phyloP scores from a whole-genome alignment of 1,140 invertebrate species.

The Bombus soroeensis region DNA sequence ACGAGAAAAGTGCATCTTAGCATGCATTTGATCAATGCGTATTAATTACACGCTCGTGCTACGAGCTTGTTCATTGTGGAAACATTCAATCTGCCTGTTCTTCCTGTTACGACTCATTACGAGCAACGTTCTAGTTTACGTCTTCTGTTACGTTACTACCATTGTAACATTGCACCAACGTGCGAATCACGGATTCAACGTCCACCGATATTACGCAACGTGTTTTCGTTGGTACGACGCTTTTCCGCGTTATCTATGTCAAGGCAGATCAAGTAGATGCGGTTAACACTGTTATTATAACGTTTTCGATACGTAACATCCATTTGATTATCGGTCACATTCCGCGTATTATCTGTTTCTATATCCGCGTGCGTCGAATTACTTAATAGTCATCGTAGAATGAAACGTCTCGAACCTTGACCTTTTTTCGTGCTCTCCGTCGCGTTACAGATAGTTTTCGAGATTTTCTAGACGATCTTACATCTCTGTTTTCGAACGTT shows the following conservation, averaged over 20 bases:
- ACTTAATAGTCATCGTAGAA: neutral
- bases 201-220: neutral
- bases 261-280: neutral
- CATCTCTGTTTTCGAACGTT: neutral
- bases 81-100: slow-evolving; percentile 3
- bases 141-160: neutral
- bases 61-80: neutral
- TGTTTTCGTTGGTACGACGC: neutral
- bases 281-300: neutral
- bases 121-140: neutral
- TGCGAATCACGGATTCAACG: neutral
- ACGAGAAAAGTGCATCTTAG: neutral
- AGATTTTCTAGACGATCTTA: no score
- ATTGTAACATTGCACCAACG: neutral
- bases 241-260: neutral
- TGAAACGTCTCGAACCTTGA: neutral
- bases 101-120: slow-evolving; percentile 4
- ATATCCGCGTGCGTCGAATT: neutral
- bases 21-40: neutral
- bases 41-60: slow-evolving; percentile 12
- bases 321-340: neutral
- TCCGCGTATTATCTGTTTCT: neutral
- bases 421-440: neutral
- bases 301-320: neutral
- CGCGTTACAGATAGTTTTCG: neutral